Evolutionary conservation across 2,888 invertebrate species (phyloP), one percentile per base, ranked within the genome.

Genomic region (Leucozona laternaria): DNA sequence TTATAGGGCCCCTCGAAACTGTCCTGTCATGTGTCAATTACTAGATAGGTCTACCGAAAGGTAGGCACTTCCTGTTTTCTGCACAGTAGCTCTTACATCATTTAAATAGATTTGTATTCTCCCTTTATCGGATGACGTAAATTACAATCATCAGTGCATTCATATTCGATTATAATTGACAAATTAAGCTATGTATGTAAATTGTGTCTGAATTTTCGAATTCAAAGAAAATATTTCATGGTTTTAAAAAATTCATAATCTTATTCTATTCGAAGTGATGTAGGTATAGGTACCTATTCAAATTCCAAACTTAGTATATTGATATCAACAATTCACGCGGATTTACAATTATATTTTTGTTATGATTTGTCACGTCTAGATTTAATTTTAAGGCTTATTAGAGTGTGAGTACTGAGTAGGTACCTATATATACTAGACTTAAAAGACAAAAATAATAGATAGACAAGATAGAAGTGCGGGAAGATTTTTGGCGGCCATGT

Each of bases 111-210:
- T 60, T 37, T 66, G 66, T 66, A 4, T 34, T 50, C 20, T 20
- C 17, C 50, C 66, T 66, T 50, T 66, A 48, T 45, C 15, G 31
- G 45, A 50, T 50, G 50, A 45, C 48, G 13, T 66, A 66, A 50
- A 66, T 66, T 66, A 50, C 31, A 50, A 66, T 50, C 48, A 31
- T 66, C 48, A 66, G 45, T 64, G 45, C 43, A 64, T 64, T 64
- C 60, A 60, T 60, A 37, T 37, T 60, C 45, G 17, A 64, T 64
- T 45, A 20, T 64, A 45, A 45, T 45, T 45, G 45, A 64, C 64
- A 64, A 45, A n/a, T 28, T 64, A 17, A 45, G n/a, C 43, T 45
- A 64, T 43, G 43, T 28, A 62, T 28, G 28, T 28, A 37, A 62
- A 45, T 62, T 58, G 37, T 17, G n/a, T 31, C 13, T 40, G 37